Percentiles rank a stretch among this genome's conserved stretches.
Conservation (phyloP, 1,140 invertebrate species). For the Scylla paramamosain region DNA sequence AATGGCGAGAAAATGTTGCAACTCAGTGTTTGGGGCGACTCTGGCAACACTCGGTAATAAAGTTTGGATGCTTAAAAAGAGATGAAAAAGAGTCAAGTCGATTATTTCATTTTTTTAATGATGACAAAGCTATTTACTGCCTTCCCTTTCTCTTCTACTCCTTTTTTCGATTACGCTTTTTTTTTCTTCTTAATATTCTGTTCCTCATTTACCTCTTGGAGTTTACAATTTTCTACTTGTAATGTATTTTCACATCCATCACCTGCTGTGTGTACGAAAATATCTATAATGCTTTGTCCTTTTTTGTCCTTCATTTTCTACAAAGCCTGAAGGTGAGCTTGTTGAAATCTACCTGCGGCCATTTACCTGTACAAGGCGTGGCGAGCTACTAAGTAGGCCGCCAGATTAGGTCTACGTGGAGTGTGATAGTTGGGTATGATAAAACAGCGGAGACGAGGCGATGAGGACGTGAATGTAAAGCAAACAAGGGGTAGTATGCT, state of each 20-base stretch:
- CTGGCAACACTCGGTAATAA: neutral
- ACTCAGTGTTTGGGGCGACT: conserved; percentile 10
- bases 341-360: neutral
- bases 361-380: neutral
- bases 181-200: neutral
- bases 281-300: neutral
- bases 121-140: neutral
- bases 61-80: neutral
- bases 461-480: conserved; percentile 11
- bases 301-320: neutral
- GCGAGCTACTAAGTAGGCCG: neutral
- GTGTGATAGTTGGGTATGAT: neutral
- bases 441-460: neutral
- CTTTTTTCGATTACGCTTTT: neutral
- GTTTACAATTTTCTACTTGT: neutral
- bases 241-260: neutral
- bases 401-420: neutral
- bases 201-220: too few species aligned
- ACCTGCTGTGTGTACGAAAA: neutral
- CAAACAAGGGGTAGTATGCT: neutral
- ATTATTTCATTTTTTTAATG: neutral
- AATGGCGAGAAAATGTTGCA: conserved; percentile 46
- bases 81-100: neutral
- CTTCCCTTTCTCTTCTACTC: neutral
- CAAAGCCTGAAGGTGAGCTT: neutral